phyloP scores from a whole-genome alignment of 1,140 invertebrate species.

The Thrips palmi region DNA sequence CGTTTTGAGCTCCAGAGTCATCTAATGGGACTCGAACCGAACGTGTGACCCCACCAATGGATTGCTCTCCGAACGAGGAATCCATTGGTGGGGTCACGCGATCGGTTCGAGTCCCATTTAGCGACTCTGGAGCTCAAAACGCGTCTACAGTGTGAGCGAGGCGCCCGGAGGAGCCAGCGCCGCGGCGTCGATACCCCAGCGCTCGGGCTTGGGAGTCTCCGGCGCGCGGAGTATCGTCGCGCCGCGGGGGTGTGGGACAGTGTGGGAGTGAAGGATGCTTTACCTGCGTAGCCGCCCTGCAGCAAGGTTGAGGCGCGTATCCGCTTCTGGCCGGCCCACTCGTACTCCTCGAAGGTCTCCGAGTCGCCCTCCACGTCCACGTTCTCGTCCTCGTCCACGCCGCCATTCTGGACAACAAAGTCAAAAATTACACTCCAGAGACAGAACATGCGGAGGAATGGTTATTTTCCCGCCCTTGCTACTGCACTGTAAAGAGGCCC shows the following conservation, averaged over 20 bases:
- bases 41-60: too few relatives aligned
- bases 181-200: neutral
- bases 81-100: too few relatives aligned
- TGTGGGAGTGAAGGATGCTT: conserved; percentile 12
- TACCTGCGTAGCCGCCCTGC: conserved; percentile 47
- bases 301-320: conserved; percentile 47
- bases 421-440: conserved; percentile 1
- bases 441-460: neutral
- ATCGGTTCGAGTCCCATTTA: too few relatives aligned
- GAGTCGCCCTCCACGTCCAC: conserved; percentile 48
- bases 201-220: conserved; percentile 3
- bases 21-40: too few relatives aligned
- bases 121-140: neutral
- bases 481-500: too few relatives aligned
- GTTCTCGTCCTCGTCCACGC: conserved; percentile 38
- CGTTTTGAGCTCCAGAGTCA: too few relatives aligned
- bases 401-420: conserved; percentile 17
- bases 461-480: too few relatives aligned
- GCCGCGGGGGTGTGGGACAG: conserved; percentile 3
- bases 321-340: conserved; percentile 61
- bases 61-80: too few relatives aligned
- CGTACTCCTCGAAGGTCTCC: conserved; percentile 55
- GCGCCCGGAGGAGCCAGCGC: neutral
- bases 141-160: too few relatives aligned
- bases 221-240: conserved; percentile 1